Evolutionary conservation across 1,140 invertebrate species (phyloP), one percentile per base, ranked within the genome.

Genomic region (Drosophila sturtevanti): DNA sequence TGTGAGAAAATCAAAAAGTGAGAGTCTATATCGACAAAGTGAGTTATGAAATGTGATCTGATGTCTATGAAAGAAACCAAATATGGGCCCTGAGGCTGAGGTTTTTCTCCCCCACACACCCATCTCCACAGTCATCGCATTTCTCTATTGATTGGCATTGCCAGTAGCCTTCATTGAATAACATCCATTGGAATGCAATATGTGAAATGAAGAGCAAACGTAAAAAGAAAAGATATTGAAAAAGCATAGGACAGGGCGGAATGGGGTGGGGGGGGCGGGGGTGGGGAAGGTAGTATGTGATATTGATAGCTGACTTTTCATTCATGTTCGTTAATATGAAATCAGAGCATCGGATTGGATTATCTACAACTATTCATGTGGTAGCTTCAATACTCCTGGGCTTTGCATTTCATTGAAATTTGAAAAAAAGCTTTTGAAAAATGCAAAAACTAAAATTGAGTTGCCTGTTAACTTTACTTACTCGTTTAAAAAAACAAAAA

Each of bases 11-110:
- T 68, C 34, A 31, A 76, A 72, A 77, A 77, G 75, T 73, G 75
- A 74, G 71, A 74, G 71, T 77, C 71, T 74, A 77, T 73, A 77
- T 77, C 52, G 65, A 7, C 24, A 77, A 77, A 77, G 73, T 77
- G 75, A 77, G 59, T 69, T 77, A 77, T 77, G 75, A 77, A 74
- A 77, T 77, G 65, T 63, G 75, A 74, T 44, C 18, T 62, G 35
- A 34, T 27, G 41, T 27, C 22, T 62, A 41, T 62, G 31, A 56
- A 56, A 56, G 67, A 38, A 63, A 54, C 54, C 63, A 66, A 60
- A 35, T 60, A 69, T 69, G 68, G 24, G 31, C 54, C 54, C 22
- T 14, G 9, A 34, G n/a, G 10, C 24, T 56, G 54, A 55, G 24
- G 52, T 21, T 51, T 51, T 51, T 34, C 7, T 41, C 9, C 27